Base-by-base conservation (phyloP, 35 echinoderm and acorn worm genomes). In the Ophiothrix spiculata region DNA sequence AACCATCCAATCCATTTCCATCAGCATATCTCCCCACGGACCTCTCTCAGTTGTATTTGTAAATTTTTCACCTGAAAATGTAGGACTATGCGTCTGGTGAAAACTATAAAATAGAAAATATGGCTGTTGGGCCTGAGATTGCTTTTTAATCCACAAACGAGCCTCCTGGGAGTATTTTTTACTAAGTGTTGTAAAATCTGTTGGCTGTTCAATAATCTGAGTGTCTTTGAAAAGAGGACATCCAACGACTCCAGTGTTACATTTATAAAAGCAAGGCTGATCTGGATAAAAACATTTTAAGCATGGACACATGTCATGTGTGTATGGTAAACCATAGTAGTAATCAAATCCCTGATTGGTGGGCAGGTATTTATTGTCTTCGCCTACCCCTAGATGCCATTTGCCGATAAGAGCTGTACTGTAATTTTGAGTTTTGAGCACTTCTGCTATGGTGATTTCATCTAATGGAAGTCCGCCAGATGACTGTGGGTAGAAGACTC, bases 331-430 rank as follows among this genome's bases (percentile, higher is more conserved):
- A 32, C 93, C 93, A 40, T 84, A 75, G 41, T 88, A 95, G 2
- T 79, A 74, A 39, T 95, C 89, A 77, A 95, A 95, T 39, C 93
- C 93, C 60, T 95, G 89, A 21, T 75, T 88, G 0, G 89, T 77
- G 1, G 93, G 93, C 15, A 95, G 80, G 64, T 86, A 95, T 38
- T 76, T 85, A 1, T 78, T 54, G 25, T 60, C 56, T 37, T 95
- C 88, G 0, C 93, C 93, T 13, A 95, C 85, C 82, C 93, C 93
- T 4, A 95, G 81, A 39, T 95, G 93, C 93, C 93, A 95, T 64
- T 95, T 95, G 31, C 93, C 93, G 6, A 95, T 76, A 0, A 91
- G 87, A 0, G 88, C 93, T 69, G 89, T 88, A 39, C 56, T 86
- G 80, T 95, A 95, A 0, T 89, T 89, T 23, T 42, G 32, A 15